A percentile compares a stretch with the other conserved stretches of the same genome.
Conservation (phyloP, 1,140 invertebrate species). For the Neodiprion virginianus region DNA sequence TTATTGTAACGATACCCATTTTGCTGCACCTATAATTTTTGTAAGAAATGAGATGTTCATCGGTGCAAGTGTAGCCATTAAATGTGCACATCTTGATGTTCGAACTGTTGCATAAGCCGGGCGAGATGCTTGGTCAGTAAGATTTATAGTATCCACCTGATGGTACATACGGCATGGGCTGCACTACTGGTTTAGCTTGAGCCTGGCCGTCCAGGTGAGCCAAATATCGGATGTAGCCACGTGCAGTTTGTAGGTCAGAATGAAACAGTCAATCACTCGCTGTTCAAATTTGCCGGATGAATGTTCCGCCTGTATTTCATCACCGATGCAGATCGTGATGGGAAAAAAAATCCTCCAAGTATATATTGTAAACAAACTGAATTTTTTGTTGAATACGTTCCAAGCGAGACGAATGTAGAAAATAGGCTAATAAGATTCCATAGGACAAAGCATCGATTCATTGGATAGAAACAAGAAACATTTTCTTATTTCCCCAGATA, state of each 20-base stretch:
- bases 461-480: too few relatives aligned
- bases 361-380: too few relatives aligned
- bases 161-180: not conserved
- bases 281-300: not conserved
- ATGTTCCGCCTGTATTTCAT: not conserved
- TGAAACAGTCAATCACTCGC: not conserved
- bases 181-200: not conserved
- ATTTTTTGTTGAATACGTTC: too few relatives aligned
- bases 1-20: too few relatives aligned
- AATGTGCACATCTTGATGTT: not conserved
- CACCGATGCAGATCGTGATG: not conserved
- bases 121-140: not conserved
- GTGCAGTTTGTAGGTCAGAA: slow-evolving; percentile 2
- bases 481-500: too few relatives aligned
- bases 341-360: not conserved
- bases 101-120: not conserved
- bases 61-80: too few relatives aligned
- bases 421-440: too few relatives aligned
- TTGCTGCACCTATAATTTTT: too few relatives aligned
- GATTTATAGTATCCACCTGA: not conserved
- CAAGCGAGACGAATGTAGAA: too few relatives aligned
- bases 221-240: not conserved
- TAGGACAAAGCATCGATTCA: too few relatives aligned
- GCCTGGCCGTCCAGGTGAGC: not conserved
- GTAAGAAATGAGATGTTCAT: too few relatives aligned